Base-by-base conservation (phyloP, 2,888 invertebrate species). In the Ormyrus thymus region DNA sequence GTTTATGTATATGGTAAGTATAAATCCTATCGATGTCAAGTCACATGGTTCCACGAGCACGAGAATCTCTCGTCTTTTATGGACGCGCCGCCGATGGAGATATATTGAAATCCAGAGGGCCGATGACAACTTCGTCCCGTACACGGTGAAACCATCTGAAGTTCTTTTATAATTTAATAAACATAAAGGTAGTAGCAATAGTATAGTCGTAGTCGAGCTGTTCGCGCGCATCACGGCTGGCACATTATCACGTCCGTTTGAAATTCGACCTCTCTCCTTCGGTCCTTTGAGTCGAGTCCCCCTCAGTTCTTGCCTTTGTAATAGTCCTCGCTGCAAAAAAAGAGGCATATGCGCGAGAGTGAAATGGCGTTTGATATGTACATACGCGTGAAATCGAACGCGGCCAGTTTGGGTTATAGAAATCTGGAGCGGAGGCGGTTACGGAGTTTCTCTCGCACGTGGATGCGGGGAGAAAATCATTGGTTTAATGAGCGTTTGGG, bases 311-410 rank as follows among this genome's bases (percentile, higher is more conserved):
- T 92, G 81, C 92, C 93, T 83, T 93, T 93, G 90, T 92, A 94
- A 91, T 92, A 94, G 88, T 94, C 93, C 91, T 94, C 94, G 89
- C 94, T 94, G 92, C 68, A 93, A 93, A 51, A 68, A 72, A 13
- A 48, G 46, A 50, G 43, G 65, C 64, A 58, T 29, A 43, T 8
- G 50, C 7, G 46, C 7, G 9, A 62, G 56, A 68, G 15, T 50
- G 8, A 29, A 59, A 29, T 50, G 29, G 29, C 29, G 1, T 29
- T 29, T 29, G 0, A 29, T 3, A 3, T 13, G n/a, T 11, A 1
- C n/a, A 15, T 58, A 29, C n/a, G 29, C 53, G 68, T 53, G 76
- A 76, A 76, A 69, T 69, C 61, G 48, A 76, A 58, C 15, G 15
- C 29, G 29, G 29, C 4, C 29, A 29, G 29, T 29, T n/a, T 74